These are phyloP conservation scores for Sander vitreus DNA, from an alignment of 2,113 vertebrate genomes.

Conservation along the genomic window DNA sequence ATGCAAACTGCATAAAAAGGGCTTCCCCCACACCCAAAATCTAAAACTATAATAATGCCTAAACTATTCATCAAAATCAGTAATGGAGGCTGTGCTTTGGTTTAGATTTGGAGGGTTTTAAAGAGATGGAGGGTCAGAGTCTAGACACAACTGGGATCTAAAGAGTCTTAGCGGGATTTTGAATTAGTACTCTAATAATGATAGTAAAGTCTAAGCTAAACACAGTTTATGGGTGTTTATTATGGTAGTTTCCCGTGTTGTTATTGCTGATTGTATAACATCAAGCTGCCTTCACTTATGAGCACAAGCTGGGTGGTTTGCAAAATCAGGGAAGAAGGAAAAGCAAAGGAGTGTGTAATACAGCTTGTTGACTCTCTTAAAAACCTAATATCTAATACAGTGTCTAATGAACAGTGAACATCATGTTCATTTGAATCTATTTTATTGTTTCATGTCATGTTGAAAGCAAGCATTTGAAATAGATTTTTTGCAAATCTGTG, in stretches of 20 bases:
- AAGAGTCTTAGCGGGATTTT: slow-evolving; percentile 12
- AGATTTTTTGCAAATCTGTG: no score
- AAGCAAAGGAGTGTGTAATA: not conserved
- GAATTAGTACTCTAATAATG: slow-evolving; percentile 13
- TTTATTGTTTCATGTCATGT: not conserved
- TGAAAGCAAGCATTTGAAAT: not conserved
- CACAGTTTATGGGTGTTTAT: slow-evolving; percentile 31
- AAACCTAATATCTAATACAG: not conserved
- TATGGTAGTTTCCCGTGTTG: slow-evolving; percentile 2
- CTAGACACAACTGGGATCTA: not conserved
- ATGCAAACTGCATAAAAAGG: not conserved
- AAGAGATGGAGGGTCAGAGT: slow-evolving; percentile 16
- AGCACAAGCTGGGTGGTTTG: slow-evolving; percentile 13
- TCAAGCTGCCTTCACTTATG: slow-evolving; percentile 15
- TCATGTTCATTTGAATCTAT: not conserved
- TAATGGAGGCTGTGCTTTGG: not conserved
- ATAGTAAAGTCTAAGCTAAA: not conserved
- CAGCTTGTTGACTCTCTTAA: not conserved
- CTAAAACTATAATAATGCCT: not conserved
- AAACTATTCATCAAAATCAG: not conserved
- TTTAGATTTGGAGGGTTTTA: not conserved
- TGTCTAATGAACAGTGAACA: not conserved
- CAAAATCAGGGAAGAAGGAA: not conserved
- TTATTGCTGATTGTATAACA: slow-evolving; percentile 37
- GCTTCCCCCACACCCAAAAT: not conserved